These are phyloP conservation scores for Stenodema calcarata DNA, from an alignment of 2,888 invertebrate genomes.

Conservation along the genomic window DNA sequence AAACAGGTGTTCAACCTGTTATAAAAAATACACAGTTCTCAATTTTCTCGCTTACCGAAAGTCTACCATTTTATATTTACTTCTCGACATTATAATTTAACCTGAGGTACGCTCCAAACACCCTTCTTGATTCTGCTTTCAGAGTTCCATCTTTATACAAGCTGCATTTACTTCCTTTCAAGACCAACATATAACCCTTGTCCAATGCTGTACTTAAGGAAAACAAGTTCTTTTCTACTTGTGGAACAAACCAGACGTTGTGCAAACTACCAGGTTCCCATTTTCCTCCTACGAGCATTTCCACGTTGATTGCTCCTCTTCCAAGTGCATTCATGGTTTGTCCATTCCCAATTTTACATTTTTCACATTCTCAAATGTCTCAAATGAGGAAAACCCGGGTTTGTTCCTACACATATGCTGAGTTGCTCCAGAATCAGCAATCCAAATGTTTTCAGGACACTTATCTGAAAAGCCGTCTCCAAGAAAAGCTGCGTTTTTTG, in stretches of 20 bases:
- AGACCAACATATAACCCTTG: slow-evolving; percentile 31
- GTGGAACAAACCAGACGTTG: slow-evolving; percentile 56
- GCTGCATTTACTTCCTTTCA: slow-evolving; percentile 15
- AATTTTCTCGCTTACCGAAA: no score
- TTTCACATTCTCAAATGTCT: slow-evolving; percentile 21
- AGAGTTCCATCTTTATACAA: not conserved
- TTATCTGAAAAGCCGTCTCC: not conserved
- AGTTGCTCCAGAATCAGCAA: slow-evolving; percentile 45
- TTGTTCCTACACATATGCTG: slow-evolving; percentile 35
- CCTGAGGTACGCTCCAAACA: no score
- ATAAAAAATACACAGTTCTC: no score
- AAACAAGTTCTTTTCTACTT: slow-evolving; percentile 57
- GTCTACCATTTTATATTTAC: no score
- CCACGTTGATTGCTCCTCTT: not conserved
- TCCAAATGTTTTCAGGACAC: not conserved
- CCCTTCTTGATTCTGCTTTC: slow-evolving; percentile 5
- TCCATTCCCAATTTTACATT: not conserved
- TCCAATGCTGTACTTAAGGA: slow-evolving; percentile 55
- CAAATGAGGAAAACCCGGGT: slow-evolving; percentile 30
- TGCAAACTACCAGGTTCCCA: slow-evolving; percentile 39
- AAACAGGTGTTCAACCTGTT: no score
- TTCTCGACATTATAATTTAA: no score
- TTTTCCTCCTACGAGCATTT: slow-evolving; percentile 14
- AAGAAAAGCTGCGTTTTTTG: not conserved
- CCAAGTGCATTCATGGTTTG: slow-evolving; percentile 13